Percentiles rank a stretch among this genome's conserved stretches.
phyloP scores from a whole-genome alignment of 2,888 invertebrate genomes.

The Aphodius sticticus region DNA sequence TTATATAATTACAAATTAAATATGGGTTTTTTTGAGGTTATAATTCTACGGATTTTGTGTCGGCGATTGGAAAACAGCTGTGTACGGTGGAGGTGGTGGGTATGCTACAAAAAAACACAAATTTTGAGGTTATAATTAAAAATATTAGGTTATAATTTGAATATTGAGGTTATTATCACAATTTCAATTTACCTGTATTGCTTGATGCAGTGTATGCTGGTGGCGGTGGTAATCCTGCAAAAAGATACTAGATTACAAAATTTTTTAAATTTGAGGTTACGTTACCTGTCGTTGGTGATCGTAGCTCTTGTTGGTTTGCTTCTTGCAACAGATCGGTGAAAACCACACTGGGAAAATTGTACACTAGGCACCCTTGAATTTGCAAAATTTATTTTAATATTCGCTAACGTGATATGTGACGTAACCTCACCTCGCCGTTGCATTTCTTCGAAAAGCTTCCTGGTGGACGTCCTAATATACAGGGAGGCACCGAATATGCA shows the following conservation, averaged over 20 bases:
- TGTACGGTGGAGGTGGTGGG: conserved; percentile 37
- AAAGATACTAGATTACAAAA: conserved; percentile 11
- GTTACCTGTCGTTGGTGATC: conserved; percentile 35
- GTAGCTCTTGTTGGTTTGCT: conserved; percentile 21
- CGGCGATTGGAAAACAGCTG: not conserved
- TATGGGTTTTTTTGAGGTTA: not conserved
- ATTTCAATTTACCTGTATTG: not conserved
- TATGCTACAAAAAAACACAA: conserved; percentile 26
- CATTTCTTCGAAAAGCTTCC: conserved; percentile 31
- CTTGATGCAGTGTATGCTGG: conserved; percentile 40
- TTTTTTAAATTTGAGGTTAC: not conserved
- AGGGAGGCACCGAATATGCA: conserved; percentile 22
- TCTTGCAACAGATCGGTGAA: conserved; percentile 9
- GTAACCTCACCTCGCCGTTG: conserved; percentile 21
- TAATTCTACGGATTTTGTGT: not conserved
- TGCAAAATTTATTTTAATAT: not conserved
- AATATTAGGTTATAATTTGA: not conserved
- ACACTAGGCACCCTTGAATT: not conserved
- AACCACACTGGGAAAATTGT: not conserved
- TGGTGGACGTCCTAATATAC: conserved; percentile 29
- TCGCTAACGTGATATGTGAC: not conserved
- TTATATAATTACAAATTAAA: no score
- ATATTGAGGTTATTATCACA: not conserved
- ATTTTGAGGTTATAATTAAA: not conserved
- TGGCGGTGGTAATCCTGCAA: conserved; percentile 44